Base-by-base conservation (phyloP, 2,113 vertebrate genomes). In the Aegypius monachus region DNA sequence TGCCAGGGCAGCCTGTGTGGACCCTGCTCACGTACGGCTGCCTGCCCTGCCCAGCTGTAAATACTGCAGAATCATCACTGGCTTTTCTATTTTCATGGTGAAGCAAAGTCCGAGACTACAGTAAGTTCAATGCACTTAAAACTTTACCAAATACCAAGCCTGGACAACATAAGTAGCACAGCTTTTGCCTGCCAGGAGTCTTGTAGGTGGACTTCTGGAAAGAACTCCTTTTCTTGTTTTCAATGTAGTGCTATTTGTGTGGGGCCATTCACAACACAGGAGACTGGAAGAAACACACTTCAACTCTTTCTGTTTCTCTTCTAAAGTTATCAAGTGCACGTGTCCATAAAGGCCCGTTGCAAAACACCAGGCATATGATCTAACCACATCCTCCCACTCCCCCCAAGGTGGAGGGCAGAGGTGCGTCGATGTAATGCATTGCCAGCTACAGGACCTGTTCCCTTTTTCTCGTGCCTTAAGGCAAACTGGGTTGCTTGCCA, bases 401-500 rank as follows among this genome's bases (percentile, higher is more conserved):
- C 20, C 5, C 1, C 8, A 4, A 40, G 68, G 83, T 59, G 50
- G 73, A 61, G 81, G 65, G 58, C 85, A 91, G 87, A 85, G 78
- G 53, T 75, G 53, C 0, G 0, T 10, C 38, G 23, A 1, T 43
- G 29, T 18, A 58, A 50, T 0, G 3, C 38, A 10, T 38, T 5
- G 3, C 40, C 55, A 8, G 5, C 78, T 78, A 52, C 36, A 45
- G 66, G 81, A 73, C 70, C 77, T 6, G 31, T 16, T 93, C 40
- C 66, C 59, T 42, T 29, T 55, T 61, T 63, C 82, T 93, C 2
- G 0, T 88, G 70, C 66, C 72, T 70, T 59, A 20, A 47, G 90
- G 81, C 56, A 91, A 45, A 55, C 23, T 0, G 3, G 19, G 26
- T 47, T 47, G 50, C 83, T 92, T 52, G 50, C 86, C 72, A 42